These are phyloP conservation scores for Drosophila orosa DNA, from an alignment of 1,140 invertebrate genomes.

Conservation along the genomic window DNA sequence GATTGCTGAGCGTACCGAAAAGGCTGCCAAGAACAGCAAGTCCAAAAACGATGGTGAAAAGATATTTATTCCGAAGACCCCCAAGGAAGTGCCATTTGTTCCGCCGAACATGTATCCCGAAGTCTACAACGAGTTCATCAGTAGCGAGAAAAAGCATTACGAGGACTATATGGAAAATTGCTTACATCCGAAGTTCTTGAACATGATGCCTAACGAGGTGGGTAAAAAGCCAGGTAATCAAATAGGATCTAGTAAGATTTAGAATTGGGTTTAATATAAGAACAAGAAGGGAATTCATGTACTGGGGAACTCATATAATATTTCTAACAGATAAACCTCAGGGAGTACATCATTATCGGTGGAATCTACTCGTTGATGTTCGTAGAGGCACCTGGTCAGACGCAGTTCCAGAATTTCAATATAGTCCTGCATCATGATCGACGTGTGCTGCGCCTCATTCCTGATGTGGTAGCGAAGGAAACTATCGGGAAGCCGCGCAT, in stretches of 20 bases:
- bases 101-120: slow-evolving; percentile 55
- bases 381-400: slow-evolving; percentile 45
- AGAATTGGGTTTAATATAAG: too few relatives aligned
- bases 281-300: too few relatives aligned
- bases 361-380: slow-evolving; percentile 63
- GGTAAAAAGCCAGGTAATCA: background rate
- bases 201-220: slow-evolving; percentile 51
- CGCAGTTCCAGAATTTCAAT: slow-evolving; percentile 57
- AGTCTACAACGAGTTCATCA: slow-evolving; percentile 34
- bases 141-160: slow-evolving; percentile 54
- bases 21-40: slow-evolving; percentile 31
- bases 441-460: slow-evolving; percentile 33
- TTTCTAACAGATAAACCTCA: slow-evolving; percentile 59
- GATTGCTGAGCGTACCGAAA: slow-evolving; percentile 40
- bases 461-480: slow-evolving; percentile 30
- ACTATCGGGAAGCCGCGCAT: background rate
- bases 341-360: slow-evolving; percentile 59
- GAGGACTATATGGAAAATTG: slow-evolving; percentile 37
- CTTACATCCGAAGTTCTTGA: slow-evolving; percentile 51
- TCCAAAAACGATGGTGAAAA: slow-evolving; percentile 6
- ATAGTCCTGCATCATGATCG: slow-evolving; percentile 59
- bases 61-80: slow-evolving; percentile 35
- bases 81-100: slow-evolving; percentile 46
- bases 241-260: too few relatives aligned
- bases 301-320: too few relatives aligned